Conservation (phyloP, 2,888 invertebrate species). For the Apocheima hispidaria region DNA sequence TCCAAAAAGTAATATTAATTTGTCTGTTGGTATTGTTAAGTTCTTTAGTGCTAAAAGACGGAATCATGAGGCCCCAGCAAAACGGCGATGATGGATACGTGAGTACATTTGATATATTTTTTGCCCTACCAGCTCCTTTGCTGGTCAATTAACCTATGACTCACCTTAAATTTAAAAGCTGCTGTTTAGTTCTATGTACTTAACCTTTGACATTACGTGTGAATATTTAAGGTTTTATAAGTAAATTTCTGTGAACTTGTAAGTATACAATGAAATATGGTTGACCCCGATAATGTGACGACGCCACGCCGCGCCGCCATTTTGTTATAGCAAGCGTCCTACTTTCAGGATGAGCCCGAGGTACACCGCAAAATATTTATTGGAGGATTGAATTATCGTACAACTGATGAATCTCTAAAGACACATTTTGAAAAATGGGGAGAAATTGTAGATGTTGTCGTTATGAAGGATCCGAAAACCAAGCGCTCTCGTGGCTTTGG, state of each 20-base stretch:
- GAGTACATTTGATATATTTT: slow-evolving; percentile 54
- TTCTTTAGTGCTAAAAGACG: slow-evolving; percentile 24
- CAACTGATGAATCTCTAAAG: slow-evolving; percentile 96
- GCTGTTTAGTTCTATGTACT: slow-evolving; percentile 72
- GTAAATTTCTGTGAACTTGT: no score
- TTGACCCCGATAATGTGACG: slow-evolving; percentile 26
- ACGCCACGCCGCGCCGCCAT: slow-evolving; percentile 70
- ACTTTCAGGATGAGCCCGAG: slow-evolving; percentile 90
- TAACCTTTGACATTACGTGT: not conserved
- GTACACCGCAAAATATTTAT: slow-evolving; percentile 97
- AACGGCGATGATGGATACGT: slow-evolving; percentile 82
- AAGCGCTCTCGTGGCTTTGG: slow-evolving; percentile 99
- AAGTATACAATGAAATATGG: not conserved
- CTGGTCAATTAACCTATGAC: not conserved
- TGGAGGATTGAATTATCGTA: slow-evolving; percentile 97
- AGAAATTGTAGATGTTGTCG: slow-evolving; percentile 97
- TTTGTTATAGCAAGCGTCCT: slow-evolving; percentile 73
- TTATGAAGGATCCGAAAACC: slow-evolving; percentile 98
- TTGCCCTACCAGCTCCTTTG: not conserved
- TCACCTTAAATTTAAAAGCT: not conserved
- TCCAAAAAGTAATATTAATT: slow-evolving; percentile 44
- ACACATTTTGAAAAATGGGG: slow-evolving; percentile 99
- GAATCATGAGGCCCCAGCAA: slow-evolving; percentile 79
- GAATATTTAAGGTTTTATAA: no score
- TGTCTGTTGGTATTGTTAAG: not conserved